Base-by-base conservation (phyloP, 2,113 vertebrate species). In the Dromaius novaehollandiae region DNA sequence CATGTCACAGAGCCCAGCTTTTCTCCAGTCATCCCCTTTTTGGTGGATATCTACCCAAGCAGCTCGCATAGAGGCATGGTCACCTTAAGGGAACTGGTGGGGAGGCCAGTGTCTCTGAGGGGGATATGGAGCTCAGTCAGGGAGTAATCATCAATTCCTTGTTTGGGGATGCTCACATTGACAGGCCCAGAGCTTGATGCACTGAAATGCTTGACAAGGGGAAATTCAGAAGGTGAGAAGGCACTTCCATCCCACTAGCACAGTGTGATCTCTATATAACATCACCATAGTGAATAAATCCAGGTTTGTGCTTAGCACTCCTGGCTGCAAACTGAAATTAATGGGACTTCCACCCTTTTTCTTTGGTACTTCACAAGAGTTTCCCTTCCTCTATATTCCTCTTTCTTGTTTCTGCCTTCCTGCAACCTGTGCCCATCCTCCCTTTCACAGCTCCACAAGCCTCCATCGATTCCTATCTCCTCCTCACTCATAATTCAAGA, bases 11-110 rank as follows among this genome's bases (percentile, higher is more conserved):
- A 55, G 36, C 13, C 44, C 17, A 44, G 5, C 70, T 90, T 46
- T 76, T 83, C 38, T 74, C 30, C 0, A 1, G 26, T 61, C 78
- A 8, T 74, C 7, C 34, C 5, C 36, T 75, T 95, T 75, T 58
- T 36, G 25, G 4, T 32, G 28, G 22, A 14, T 38, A 56, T 19
- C n/a, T 30, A 8, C 13, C 70, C 51, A 40, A 55, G 50, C 25
- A 55, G n/a, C 64, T 60, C 65, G 40, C 40, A 84, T 9, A 71
- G 36, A 89, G 78, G 15, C 0, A 0, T 0, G 0, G 15, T 64
- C 34, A 36, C 24, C 22, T 2, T 22, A 13, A 13, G 15, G 50
- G 70, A 71, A 50, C 8, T 50, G 28, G 7, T 68, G n/a, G 38
- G 18, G 7, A 85, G 30, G 82, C 3, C 21, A 8, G 40, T 18